These are phyloP conservation scores for Griposia aprilina DNA, from an alignment of 2,888 invertebrate species.

Conservation along the genomic window DNA sequence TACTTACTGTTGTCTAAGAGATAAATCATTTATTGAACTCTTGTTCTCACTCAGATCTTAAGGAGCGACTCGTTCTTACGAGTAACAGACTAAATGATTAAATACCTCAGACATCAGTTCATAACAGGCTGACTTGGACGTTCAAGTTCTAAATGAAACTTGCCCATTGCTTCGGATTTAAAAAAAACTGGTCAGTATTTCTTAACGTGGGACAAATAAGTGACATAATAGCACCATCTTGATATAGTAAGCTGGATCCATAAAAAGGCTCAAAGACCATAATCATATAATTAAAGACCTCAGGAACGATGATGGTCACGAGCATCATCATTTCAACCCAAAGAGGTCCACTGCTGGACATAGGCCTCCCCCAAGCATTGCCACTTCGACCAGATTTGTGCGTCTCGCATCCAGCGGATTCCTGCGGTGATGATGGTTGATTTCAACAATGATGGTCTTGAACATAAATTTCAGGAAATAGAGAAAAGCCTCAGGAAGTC, in stretches of 20 bases:
- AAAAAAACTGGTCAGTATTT: background rate
- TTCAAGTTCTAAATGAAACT: background rate
- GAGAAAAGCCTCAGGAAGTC: background rate
- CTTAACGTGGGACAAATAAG: background rate
- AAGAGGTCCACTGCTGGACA: too few species aligned
- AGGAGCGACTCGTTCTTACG: background rate
- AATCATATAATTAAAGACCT: background rate
- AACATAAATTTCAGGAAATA: background rate
- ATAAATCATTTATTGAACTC: constrained; percentile 36
- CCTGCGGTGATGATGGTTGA: too few species aligned
- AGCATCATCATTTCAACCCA: too few species aligned
- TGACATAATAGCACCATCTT: background rate
- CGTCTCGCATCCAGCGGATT: too few species aligned
- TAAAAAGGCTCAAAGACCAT: background rate
- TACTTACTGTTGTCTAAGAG: constrained; percentile 10
- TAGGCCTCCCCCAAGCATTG: too few species aligned
- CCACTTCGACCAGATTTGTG: too few species aligned
- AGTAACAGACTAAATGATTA: constrained; percentile 7
- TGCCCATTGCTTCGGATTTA: background rate
- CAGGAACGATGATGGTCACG: background rate
- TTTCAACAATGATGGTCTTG: background rate
- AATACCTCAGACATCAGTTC: constrained; percentile 6
- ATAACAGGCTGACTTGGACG: constrained; percentile 8
- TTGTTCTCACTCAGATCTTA: constrained; percentile 1
- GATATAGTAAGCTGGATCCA: background rate